phyloP scores from a whole-genome alignment of 2,888 invertebrate genomes.

The Epirrhoe alternata region DNA sequence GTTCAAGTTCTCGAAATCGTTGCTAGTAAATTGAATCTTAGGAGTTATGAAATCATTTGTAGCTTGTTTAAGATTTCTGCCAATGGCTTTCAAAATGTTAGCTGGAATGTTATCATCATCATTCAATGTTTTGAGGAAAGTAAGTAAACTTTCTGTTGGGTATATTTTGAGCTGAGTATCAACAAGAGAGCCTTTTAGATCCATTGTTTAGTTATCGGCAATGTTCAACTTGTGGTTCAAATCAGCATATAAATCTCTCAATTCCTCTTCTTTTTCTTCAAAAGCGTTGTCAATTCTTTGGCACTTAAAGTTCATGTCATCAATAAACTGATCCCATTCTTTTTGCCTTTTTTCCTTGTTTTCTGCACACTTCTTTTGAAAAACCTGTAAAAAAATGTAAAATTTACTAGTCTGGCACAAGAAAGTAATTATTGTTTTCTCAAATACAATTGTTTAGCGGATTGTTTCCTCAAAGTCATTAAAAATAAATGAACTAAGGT shows the following conservation, averaged over 20 bases:
- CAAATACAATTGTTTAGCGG: too few species aligned
- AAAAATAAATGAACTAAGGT: too few species aligned
- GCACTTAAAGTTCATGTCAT: slow-evolving; percentile 91
- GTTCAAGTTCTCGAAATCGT: slow-evolving; percentile 62
- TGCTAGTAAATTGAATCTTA: slow-evolving; percentile 52
- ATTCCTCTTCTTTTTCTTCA: slow-evolving; percentile 91
- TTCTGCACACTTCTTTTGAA: slow-evolving; percentile 58
- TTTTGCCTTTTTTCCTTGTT: slow-evolving; percentile 69
- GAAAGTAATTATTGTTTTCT: too few species aligned
- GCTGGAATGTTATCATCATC: slow-evolving; percentile 77
- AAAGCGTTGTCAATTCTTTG: slow-evolving; percentile 91
- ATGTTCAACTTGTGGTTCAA: slow-evolving; percentile 90
- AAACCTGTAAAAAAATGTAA: slow-evolving; percentile 37
- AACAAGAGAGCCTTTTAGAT: slow-evolving; percentile 85
- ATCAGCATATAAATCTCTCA: slow-evolving; percentile 90
- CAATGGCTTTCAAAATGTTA: slow-evolving; percentile 74
- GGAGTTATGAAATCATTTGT: slow-evolving; percentile 42
- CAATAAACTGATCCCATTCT: slow-evolving; percentile 91
- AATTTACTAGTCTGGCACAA: too few species aligned
- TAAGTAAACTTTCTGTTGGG: slow-evolving; percentile 85
- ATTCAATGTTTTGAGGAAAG: slow-evolving; percentile 82
- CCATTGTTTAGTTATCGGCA: slow-evolving; percentile 71
- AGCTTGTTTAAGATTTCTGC: slow-evolving; percentile 45
- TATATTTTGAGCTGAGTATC: slow-evolving; percentile 87
- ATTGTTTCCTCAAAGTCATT: too few species aligned